phyloP scores from a whole-genome alignment of 2,888 invertebrate species.

The Ophonus ardosiacus region DNA sequence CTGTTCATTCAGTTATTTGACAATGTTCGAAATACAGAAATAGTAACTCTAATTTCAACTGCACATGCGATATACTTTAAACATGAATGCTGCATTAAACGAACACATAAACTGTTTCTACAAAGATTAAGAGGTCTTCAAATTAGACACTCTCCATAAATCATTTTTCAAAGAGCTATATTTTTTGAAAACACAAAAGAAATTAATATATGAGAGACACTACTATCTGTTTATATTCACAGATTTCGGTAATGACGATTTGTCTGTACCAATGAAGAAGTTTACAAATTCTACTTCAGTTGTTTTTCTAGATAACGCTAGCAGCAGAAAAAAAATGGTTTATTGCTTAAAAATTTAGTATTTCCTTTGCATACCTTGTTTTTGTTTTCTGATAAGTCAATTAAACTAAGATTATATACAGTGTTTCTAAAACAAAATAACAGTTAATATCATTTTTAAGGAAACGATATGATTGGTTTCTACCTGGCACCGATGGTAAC shows the following conservation, averaged over 20 bases:
- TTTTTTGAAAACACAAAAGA: background rate
- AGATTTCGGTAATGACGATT: too few relatives aligned
- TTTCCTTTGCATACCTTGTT: constrained; percentile 79
- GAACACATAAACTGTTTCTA: background rate
- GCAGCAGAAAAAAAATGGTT: background rate
- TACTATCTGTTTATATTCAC: too few relatives aligned
- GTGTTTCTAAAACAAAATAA: constrained; percentile 84
- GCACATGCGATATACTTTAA: background rate
- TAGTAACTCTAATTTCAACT: constrained; percentile 8
- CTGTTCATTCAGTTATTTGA: constrained; percentile 41
- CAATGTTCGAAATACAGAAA: constrained; percentile 34
- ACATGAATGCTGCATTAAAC: background rate
- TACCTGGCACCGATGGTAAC: constrained; percentile 94
- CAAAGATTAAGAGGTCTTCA: background rate
- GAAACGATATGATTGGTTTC: constrained; percentile 67
- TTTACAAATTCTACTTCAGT: too few relatives aligned
- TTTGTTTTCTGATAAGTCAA: constrained; percentile 87
- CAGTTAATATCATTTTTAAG: constrained; percentile 14
- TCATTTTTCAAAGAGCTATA: background rate
- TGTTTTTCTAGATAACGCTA: background rate
- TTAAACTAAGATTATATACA: constrained; percentile 93
- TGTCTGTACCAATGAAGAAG: too few relatives aligned
- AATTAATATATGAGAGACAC: too few relatives aligned
- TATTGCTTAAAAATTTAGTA: constrained; percentile 6
- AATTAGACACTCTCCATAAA: background rate